Evolutionary conservation across 2,797 vertebrate genomes (phyloP).

Genomic region (Octomys mimax): DNA sequence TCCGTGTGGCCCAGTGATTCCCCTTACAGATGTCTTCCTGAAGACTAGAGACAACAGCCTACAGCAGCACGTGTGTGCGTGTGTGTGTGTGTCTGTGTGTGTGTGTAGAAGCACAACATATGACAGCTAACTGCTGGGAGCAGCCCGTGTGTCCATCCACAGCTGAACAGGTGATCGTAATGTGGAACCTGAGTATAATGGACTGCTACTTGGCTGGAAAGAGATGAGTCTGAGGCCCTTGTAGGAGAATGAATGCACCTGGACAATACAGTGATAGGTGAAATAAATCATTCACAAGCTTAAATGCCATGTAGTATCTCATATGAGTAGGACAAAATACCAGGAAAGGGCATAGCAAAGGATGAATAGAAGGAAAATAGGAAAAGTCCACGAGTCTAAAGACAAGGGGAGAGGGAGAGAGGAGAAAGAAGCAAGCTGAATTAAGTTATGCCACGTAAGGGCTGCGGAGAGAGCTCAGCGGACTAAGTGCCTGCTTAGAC

Average conservation of each 20-base stretch:
- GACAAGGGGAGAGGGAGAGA: background rate
- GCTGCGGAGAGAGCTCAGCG: too few species aligned
- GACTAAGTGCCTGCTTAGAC: too few species aligned
- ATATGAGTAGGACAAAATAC: background rate
- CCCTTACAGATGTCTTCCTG: background rate
- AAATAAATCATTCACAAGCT: background rate
- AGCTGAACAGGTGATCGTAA: background rate
- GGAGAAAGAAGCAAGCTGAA: background rate
- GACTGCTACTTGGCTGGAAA: background rate
- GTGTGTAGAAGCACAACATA: background rate
- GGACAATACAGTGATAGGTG: background rate
- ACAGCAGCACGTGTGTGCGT: too few species aligned
- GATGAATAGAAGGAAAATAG: background rate
- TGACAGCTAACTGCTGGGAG: background rate
- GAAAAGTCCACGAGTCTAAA: background rate
- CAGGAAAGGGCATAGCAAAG: background rate
- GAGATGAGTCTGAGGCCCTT: background rate
- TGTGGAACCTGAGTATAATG: background rate
- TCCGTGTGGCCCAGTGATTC: background rate
- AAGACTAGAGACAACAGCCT: background rate
- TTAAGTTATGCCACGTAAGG: background rate
- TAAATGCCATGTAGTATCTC: background rate
- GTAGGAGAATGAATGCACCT: background rate
- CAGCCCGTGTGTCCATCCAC: background rate
- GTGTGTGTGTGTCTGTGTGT: background rate